Percentiles rank a stretch among this genome's conserved stretches.
Conservation (phyloP, 2,113 vertebrate species). For the Cyprinus carpio region DNA sequence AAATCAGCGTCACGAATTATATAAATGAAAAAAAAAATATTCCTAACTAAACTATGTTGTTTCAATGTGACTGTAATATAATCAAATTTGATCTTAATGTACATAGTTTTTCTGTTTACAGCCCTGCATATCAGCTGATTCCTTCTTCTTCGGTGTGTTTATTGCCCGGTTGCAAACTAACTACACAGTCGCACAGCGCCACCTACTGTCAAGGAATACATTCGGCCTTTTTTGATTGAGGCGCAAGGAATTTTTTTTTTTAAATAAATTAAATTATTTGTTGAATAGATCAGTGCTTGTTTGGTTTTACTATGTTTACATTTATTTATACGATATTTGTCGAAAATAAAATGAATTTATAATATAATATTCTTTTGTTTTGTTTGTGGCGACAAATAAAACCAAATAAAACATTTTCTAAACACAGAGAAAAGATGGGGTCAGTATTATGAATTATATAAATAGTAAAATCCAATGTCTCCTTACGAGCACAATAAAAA, state of each 20-base stretch:
- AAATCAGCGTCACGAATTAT: background rate
- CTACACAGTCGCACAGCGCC: background rate
- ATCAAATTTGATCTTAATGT: background rate
- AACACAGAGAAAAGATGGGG: background rate
- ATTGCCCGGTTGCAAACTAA: background rate
- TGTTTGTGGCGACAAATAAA: no score
- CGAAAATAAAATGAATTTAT: background rate
- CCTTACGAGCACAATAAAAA: background rate
- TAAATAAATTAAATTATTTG: background rate
- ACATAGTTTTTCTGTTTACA: background rate
- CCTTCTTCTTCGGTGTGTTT: background rate
- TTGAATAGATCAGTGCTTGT: no score
- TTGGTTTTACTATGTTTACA: background rate
- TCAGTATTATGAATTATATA: no score
- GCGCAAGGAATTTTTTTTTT: background rate
- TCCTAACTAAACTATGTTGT: no score
- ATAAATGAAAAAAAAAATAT: background rate
- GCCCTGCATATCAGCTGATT: constrained; percentile 5
- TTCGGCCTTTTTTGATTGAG: background rate
- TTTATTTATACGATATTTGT: background rate
- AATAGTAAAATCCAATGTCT: background rate
- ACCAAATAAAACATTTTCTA: background rate
- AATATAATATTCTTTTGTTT: background rate
- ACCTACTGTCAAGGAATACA: background rate
- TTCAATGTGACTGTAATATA: no score